A percentile compares a stretch with the other conserved stretches of the same genome.
These are phyloP conservation scores for Vidua macroura DNA, from an alignment of 2,113 vertebrate genomes.

Conservation along the genomic window DNA sequence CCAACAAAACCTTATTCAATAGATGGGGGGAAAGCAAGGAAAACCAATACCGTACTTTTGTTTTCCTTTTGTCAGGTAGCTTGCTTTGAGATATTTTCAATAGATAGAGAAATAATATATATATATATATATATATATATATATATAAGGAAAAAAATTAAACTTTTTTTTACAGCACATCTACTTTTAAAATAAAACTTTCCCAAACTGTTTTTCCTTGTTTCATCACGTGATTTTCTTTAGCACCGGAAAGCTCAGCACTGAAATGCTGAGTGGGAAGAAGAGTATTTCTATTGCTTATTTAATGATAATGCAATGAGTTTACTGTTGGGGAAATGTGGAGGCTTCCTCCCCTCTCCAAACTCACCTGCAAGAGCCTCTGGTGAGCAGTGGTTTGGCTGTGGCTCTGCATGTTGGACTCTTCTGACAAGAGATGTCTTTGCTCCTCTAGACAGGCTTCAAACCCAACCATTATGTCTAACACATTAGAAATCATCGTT, in stretches of 20 bases:
- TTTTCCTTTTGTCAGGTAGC: conserved; percentile 69
- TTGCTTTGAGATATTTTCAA: conserved; percentile 62
- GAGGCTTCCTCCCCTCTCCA: neutral
- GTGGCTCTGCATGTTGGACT: neutral
- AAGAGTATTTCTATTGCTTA: neutral
- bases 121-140: neutral
- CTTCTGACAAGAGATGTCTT: neutral
- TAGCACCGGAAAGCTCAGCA: neutral
- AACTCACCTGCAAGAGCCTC: neutral
- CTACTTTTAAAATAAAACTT: conserved; percentile 49
- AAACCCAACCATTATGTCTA: neutral
- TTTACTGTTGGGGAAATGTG: neutral
- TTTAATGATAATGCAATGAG: neutral
- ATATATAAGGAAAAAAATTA: neutral
- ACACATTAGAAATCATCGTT: neutral
- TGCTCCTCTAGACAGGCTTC: neutral
- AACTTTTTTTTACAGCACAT: conserved; percentile 15
- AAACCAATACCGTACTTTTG: conserved; percentile 65
- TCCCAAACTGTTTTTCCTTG: neutral
- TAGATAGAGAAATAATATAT: conserved; percentile 41
- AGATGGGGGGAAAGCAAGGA: conserved; percentile 58
- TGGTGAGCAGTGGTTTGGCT: neutral
- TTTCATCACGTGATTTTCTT: neutral
- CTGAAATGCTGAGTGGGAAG: neutral
- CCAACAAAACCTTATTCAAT: conserved; percentile 67